phyloP scores from a whole-genome alignment of 35 echinoderm and acorn worm genomes.

The Apostichopus californicus region DNA sequence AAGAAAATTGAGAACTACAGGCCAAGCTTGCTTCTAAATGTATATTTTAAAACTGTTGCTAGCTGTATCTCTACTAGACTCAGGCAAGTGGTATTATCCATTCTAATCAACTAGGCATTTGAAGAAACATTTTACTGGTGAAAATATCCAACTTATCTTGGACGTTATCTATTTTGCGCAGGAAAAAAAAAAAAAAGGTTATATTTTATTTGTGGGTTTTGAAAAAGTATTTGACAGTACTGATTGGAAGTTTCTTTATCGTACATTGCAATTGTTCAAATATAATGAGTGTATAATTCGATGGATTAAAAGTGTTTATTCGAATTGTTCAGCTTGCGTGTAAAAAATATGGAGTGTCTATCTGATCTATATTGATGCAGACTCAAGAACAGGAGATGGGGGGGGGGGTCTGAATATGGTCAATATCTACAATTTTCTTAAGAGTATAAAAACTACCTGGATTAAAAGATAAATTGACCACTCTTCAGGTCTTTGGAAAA shows the following conservation, averaged over 20 bases:
- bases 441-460: neutral
- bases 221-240: slow-evolving; percentile 38
- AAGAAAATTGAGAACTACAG: slow-evolving; percentile 27
- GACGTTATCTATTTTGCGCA: slow-evolving; percentile 6
- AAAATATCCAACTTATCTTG: slow-evolving; percentile 15
- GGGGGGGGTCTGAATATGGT: neutral
- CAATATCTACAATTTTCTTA: neutral
- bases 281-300: too few relatives aligned
- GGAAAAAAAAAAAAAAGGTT: neutral
- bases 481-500: neutral
- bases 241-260: slow-evolving; percentile 13
- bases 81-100: slow-evolving; percentile 31
- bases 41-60: slow-evolving; percentile 36
- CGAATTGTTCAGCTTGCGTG: too few relatives aligned
- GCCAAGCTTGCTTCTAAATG: slow-evolving; percentile 37
- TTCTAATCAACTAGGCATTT: slow-evolving; percentile 1
- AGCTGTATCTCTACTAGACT: slow-evolving; percentile 3
- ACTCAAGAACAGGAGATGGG: too few relatives aligned
- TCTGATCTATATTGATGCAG: too few relatives aligned
- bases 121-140: slow-evolving; percentile 21
- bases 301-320: too few relatives aligned
- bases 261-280: slow-evolving; percentile 10
- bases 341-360: too few relatives aligned
- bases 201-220: slow-evolving; percentile 21
- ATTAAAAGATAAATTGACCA: slow-evolving; percentile 24